Percentiles rank a stretch among this genome's conserved stretches.
Evolutionary conservation across 2,797 vertebrate species (phyloP).

Genomic region (Anabacerthia variegaticeps): DNA sequence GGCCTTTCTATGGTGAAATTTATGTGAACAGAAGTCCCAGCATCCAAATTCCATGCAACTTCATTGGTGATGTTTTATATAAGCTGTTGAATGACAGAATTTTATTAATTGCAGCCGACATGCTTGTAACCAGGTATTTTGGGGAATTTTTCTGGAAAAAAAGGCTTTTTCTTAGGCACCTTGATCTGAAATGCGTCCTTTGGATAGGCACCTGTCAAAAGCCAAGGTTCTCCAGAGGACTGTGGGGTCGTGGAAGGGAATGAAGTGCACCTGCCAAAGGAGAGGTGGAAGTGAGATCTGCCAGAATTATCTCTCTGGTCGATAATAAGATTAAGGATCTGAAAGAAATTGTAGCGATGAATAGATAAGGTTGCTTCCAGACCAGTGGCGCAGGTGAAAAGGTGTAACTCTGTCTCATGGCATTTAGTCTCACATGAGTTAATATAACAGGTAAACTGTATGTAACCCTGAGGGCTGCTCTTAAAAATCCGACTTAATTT

Average conservation of each 20-base stretch:
- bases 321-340: background rate
- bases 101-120: background rate
- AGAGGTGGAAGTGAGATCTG: background rate
- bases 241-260: background rate
- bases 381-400: background rate
- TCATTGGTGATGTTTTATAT: background rate
- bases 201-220: background rate
- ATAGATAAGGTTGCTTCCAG: background rate
- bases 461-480: background rate
- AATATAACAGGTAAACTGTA: background rate
- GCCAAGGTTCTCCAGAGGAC: background rate
- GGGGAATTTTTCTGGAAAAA: background rate
- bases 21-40: background rate
- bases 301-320: background rate
- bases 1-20: background rate
- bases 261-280: background rate
- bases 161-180: background rate
- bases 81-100: background rate
- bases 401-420: background rate
- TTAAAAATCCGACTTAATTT: background rate
- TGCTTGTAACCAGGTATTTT: background rate
- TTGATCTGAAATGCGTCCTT: background rate
- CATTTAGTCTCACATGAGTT: background rate
- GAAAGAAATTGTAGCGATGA: background rate
- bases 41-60: background rate